Conservation (phyloP, 2,888 invertebrate species). For the Oegoconia quadripuncta region DNA sequence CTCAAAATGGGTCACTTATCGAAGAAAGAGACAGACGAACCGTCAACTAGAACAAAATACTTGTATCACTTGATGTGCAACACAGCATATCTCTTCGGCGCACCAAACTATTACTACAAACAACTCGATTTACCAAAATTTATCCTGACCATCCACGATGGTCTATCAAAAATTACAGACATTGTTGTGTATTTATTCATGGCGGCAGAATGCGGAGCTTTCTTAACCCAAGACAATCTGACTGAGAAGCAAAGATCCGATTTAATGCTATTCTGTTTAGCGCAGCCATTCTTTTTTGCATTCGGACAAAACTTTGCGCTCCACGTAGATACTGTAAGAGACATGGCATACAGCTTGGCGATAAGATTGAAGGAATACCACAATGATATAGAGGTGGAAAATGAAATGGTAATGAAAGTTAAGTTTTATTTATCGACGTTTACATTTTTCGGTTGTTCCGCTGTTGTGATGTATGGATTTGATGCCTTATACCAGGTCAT, state of each 20-base stretch:
- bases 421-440: slow-evolving; percentile 27
- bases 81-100: not conserved
- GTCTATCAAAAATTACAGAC: not conserved
- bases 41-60: not conserved
- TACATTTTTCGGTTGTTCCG: slow-evolving; percentile 10
- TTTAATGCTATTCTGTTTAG: slow-evolving; percentile 9
- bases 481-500: slow-evolving; percentile 25
- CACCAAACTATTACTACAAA: slow-evolving; percentile 5
- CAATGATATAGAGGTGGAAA: slow-evolving; percentile 41
- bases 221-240: slow-evolving; percentile 28
- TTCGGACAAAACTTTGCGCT: slow-evolving; percentile 3
- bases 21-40: too few relatives aligned
- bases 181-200: slow-evolving; percentile 9
- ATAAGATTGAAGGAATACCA: slow-evolving; percentile 27
- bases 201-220: slow-evolving; percentile 14
- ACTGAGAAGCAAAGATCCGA: slow-evolving; percentile 23
- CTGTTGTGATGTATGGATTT: slow-evolving; percentile 26
- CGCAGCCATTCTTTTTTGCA: slow-evolving; percentile 15
- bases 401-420: slow-evolving; percentile 36
- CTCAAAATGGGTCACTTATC: too few relatives aligned
- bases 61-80: not conserved
- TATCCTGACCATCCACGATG: slow-evolving; percentile 7
- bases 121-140: slow-evolving; percentile 1
- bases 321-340: slow-evolving; percentile 6
- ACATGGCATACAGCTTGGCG: slow-evolving; percentile 9